Percentiles rank a stretch among this genome's conserved stretches.
Conservation (phyloP, 2,888 invertebrate species). For the Chloroclysta siterata region DNA sequence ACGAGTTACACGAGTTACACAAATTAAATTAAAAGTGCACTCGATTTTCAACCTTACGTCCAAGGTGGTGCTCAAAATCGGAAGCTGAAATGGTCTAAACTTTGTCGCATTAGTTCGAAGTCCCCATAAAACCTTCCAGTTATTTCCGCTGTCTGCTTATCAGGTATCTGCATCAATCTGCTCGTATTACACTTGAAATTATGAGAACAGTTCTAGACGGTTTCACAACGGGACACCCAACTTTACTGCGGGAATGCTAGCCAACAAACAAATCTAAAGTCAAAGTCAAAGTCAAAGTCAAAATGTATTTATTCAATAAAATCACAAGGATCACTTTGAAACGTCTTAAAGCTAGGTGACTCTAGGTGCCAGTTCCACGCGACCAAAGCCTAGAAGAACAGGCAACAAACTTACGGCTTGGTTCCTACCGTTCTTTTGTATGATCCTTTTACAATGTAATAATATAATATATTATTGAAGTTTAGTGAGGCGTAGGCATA, state of each 20-base stretch:
- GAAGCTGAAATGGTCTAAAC: constrained; percentile 37
- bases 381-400: no score
- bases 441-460: no score
- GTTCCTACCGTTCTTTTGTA: no score
- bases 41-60: constrained; percentile 51
- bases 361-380: no score
- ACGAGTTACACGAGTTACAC: constrained; percentile 54
- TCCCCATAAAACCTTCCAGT: constrained; percentile 73
- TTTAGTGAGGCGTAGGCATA: no score
- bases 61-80: constrained; percentile 44
- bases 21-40: constrained; percentile 48
- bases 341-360: no score
- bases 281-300: no score
- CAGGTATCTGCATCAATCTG: constrained; percentile 73
- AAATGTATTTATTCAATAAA: no score
- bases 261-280: not conserved
- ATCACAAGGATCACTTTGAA: no score
- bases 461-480: no score
- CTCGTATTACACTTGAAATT: constrained; percentile 78
- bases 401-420: no score
- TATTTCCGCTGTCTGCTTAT: constrained; percentile 73
- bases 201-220: constrained; percentile 56
- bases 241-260: not conserved
- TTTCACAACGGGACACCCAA: constrained; percentile 16
- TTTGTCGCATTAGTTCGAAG: constrained; percentile 46